Conservation (phyloP, 1,140 invertebrate species). For the fruit fly (Drosophila melanogaster) region Release_6_plus_ISO1_MT NT_033779.5:15072501-15073000, state of each 20-base stretch:
- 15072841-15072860: constrained; percentile 99
- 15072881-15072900: constrained; percentile 94
- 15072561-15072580: constrained; percentile 89
- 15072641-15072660: not conserved
- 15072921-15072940: constrained; percentile 86
- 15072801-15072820: constrained; percentile 95
- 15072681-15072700: constrained; percentile 71
- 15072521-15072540: constrained; percentile 92
- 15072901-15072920: constrained; percentile 86
- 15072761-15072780: constrained; percentile 92
- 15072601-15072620: constrained; percentile 93
- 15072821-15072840: constrained; percentile 91
- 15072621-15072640: constrained; percentile 87
- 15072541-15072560: constrained; percentile 89
- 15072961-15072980: constrained; percentile 95
- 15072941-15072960: constrained; percentile 92
- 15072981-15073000: constrained; percentile 92
- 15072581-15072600: constrained; percentile 94
- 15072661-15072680: not conserved
- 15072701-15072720: constrained; percentile 87
- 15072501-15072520: constrained; percentile 84
- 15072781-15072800: constrained; percentile 96
- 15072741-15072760: constrained; percentile 90
- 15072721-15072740: constrained; percentile 90
- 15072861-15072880: constrained; percentile 99